Conservation (phyloP, 2,797 vertebrate genomes). For the Sebastes steindachneri region DNA sequence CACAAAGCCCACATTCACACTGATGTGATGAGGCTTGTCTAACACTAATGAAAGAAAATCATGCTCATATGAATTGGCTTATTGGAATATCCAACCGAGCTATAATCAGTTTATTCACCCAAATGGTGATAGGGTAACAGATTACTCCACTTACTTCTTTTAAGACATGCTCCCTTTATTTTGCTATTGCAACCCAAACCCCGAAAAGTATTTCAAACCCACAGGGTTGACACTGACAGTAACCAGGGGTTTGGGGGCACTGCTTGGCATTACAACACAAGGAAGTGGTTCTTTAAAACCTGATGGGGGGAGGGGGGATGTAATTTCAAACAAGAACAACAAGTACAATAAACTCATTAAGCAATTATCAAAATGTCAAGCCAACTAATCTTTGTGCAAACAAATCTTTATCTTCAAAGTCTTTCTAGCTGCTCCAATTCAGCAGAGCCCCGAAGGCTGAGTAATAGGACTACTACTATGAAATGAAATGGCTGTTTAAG, state of each 20-base stretch:
- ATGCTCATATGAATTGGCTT: background rate
- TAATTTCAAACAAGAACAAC: background rate
- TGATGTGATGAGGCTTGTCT: background rate
- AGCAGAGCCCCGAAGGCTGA: conserved; percentile 15
- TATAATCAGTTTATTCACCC: background rate
- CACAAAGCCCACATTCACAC: background rate
- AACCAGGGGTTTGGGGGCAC: background rate
- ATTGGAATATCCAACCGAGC: background rate
- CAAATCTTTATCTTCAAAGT: conserved; percentile 14
- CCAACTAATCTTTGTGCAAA: conserved; percentile 13
- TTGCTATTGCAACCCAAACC: background rate
- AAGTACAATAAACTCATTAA: conserved; percentile 15
- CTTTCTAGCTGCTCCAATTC: conserved; percentile 2
- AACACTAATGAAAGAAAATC: background rate
- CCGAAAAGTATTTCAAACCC: background rate
- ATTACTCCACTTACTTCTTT: background rate
- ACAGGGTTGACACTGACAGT: background rate
- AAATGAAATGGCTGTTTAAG: conserved; percentile 36
- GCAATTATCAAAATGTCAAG: conserved; percentile 22
- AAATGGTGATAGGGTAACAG: background rate
- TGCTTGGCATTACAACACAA: background rate
- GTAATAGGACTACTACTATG: background rate
- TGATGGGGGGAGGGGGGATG: background rate
- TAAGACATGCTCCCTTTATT: background rate
- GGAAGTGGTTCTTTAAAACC: background rate